Base-by-base conservation (phyloP, 1,140 invertebrate species). In the Eupristina koningsbergeri region DNA sequence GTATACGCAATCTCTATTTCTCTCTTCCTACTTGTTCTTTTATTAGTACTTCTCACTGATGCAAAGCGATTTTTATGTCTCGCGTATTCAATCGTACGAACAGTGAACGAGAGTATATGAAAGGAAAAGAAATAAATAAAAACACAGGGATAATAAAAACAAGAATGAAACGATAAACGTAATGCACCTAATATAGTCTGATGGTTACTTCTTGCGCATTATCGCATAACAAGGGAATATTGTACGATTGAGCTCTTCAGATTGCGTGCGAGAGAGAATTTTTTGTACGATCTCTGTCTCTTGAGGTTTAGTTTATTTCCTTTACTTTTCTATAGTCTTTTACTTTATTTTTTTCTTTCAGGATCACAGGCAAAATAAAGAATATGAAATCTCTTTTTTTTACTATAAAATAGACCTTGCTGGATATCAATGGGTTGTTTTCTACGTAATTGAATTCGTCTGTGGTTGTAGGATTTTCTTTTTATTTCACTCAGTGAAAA, bases 51-150 rank as follows among this genome's bases (percentile, higher is more conserved):
- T 41, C n/a, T 11, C 29, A n/a, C n/a, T 64, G 29, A 71, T 31
- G 64, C 75, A 50, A 50, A 29, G 76, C 47, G 80, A 86, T 84
- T 85, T 83, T 86, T 84, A 83, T 79, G 76, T 41, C 80, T 15
- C 82, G 83, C 84, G 82, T 84, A 86, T 86, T 87, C 85, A 85
- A 87, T 87, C 84, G 69, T 77, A 84, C 75, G 50, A 83, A 64
- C 61, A 31, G 58, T 83, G 76, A 81, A 79, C 81, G 82, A 85
- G 39, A 80, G 76, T 81, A 78, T 71, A 53, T 41, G 74, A 83
- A 69, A 85, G 36, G 26, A 41, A 39, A 1, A 41, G 69, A 83
- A 84, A 80, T 45, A 64, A 47, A 76, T 5, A 45, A n/a, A n/a
- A 78, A 31, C 31, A 74, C 22, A n/a, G 36, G 39, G 36, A 41